Evolutionary conservation across 2,113 vertebrate species (phyloP), one percentile per base, ranked within the genome.

Genomic region (Mixornis gularis): DNA sequence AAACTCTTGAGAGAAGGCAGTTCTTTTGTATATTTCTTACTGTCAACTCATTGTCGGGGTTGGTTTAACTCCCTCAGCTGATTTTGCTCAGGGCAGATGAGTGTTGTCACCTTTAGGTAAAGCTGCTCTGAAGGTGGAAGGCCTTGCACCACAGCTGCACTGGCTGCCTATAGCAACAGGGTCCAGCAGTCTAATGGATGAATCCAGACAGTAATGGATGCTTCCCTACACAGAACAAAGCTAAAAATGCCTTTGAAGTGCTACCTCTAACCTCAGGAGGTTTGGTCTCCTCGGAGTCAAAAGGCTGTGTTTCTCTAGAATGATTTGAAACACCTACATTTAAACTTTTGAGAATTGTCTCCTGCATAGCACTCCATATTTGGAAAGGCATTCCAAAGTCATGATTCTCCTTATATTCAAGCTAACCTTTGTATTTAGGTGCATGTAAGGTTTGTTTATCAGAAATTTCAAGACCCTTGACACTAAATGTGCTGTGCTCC

Each of bases 81-180:
- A 52, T 77, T 80, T 43, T 49, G 8, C 21, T 15, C 10, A 44
- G 34, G 18, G 8, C 16, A 68, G 5, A 13, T 55, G 36, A 79
- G 19, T 27, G 24, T 8, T 60, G 32, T 76, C 17, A 40, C 22
- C 29, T 48, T 12, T 17, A 25, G 25, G 9, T 44, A 40, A 77
- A 65, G 20, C 32, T 74, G 3, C 58, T 76, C 58, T 69, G 76
- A 60, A 77, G 13, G 41, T 38, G 22, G 13, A 22, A 63, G 17
- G n/a, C 49, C 34, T 40, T 9, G 3, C n/a, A 17, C 0, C 0
- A 3, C 29, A 27, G 3, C 11, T 2, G 0, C 1, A 0, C 34
- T 74, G 38, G 16, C 26, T 59, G 25, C 25, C 4, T 25, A 4
- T 2, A 66, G 40, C 52, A 49, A 3, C 32, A 29, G 58, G 2